Evolutionary conservation across 2,797 vertebrate genomes (phyloP).

Genomic region (Pelochelys cantorii): DNA sequence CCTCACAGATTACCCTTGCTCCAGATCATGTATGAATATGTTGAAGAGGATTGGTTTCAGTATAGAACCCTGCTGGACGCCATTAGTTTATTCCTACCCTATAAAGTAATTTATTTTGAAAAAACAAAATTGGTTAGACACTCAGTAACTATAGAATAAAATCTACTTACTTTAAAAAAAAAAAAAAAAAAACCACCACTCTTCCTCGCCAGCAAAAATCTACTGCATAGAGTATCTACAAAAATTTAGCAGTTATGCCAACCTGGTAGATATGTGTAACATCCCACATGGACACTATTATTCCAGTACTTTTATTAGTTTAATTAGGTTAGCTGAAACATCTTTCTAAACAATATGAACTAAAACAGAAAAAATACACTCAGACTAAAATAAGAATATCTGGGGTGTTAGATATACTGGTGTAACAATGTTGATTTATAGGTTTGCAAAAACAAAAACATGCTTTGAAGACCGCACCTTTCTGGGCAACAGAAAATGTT

Average conservation of each 20-base stretch:
- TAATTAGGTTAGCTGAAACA: background rate
- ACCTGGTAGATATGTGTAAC: background rate
- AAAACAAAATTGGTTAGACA: background rate
- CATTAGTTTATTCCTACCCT: too few species aligned
- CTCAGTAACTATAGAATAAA: background rate
- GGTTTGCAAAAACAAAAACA: too few species aligned
- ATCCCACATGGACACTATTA: background rate
- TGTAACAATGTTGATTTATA: background rate
- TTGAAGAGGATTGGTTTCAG: too few species aligned
- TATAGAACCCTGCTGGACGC: too few species aligned
- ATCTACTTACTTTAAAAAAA: background rate
- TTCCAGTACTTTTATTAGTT: background rate
- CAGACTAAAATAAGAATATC: background rate
- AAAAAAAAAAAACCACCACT: background rate
- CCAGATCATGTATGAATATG: too few species aligned
- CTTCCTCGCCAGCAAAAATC: background rate
- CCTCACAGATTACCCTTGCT: too few species aligned
- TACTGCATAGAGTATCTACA: background rate
- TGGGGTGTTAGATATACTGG: background rate
- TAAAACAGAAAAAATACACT: background rate
- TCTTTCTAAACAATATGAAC: background rate
- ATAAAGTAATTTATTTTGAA: too few species aligned
- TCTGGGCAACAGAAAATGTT: background rate
- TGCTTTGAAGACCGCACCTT: background rate
- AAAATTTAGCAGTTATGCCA: background rate